Conservation (phyloP, 2,113 vertebrate genomes). For the Sminthopsis crassicaudata region DNA sequence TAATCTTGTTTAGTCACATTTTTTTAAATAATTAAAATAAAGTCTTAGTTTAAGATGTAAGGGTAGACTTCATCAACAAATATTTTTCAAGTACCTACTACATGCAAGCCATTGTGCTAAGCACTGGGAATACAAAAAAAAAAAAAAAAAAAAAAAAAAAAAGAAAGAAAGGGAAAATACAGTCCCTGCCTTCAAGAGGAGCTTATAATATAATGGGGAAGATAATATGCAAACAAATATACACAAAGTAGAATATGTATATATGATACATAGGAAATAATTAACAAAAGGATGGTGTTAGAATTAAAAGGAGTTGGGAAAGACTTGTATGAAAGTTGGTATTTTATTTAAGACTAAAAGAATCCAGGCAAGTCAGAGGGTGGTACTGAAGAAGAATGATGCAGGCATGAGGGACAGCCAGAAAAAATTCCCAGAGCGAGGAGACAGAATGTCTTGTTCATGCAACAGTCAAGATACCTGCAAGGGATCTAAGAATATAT, state of each 20-base stretch:
- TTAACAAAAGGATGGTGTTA: background rate
- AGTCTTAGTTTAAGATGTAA: constrained; percentile 31
- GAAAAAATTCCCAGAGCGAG: background rate
- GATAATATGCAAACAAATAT: no score
- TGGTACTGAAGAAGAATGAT: background rate
- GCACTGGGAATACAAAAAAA: background rate
- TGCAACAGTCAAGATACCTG: background rate
- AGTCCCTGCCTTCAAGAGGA: background rate
- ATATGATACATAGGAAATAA: background rate
- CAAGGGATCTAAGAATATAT: background rate
- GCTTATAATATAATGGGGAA: background rate
- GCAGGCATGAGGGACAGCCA: background rate
- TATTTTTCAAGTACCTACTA: background rate
- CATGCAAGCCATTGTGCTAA: background rate
- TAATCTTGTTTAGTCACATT: constrained; percentile 31
- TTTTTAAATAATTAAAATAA: constrained; percentile 40
- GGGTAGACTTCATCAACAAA: background rate
- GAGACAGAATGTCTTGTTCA: background rate
- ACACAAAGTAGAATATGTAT: no score
- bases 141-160: no score
- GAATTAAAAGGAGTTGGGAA: background rate
- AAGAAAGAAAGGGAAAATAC: background rate
- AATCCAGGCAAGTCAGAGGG: background rate
- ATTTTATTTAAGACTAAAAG: background rate
- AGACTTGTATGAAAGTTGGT: background rate